Conservation (phyloP, 2,888 invertebrate species). For the Agrochola lota region DNA sequence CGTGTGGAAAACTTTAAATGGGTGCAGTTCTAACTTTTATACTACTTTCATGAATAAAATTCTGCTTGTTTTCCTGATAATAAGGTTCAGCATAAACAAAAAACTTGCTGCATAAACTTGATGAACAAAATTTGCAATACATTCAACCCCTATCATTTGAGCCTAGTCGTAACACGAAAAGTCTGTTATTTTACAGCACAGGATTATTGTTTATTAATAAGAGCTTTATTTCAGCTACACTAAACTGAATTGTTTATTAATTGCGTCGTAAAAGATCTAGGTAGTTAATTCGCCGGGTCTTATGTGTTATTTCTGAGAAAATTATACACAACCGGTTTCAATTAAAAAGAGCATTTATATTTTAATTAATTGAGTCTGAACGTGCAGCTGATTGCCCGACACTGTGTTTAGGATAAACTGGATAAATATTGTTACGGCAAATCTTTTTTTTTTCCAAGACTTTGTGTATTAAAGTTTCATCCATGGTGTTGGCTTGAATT, state of each 20-base stretch:
- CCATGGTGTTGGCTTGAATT: conserved; percentile 42
- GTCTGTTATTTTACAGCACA: conserved; percentile 75
- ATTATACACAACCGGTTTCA: conserved; percentile 32
- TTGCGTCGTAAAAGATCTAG: conserved; percentile 72
- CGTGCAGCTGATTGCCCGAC: conserved; percentile 5
- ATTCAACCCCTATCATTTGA: conserved; percentile 69
- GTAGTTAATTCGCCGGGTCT: conserved; percentile 64
- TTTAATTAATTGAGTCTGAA: conserved; percentile 41
- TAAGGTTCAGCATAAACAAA: background rate
- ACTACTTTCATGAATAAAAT: conserved; percentile 17
- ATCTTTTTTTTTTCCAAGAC: background rate
- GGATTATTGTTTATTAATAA: conserved; percentile 77
- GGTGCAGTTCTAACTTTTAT: conserved; percentile 43
- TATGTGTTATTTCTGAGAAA: conserved; percentile 45
- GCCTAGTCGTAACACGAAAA: conserved; percentile 72
- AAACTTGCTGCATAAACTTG: background rate
- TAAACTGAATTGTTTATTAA: conserved; percentile 80
- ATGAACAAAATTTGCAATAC: conserved; percentile 50
- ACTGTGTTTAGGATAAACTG: conserved; percentile 2
- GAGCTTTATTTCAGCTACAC: conserved; percentile 75
- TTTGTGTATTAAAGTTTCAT: conserved; percentile 31
- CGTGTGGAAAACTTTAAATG: conserved; percentile 64
- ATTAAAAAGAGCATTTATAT: conserved; percentile 34
- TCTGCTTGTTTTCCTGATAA: conserved; percentile 6
- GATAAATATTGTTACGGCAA: conserved; percentile 13